Conservation (phyloP, 2,888 invertebrate genomes). For the Ditula angustiorana region DNA sequence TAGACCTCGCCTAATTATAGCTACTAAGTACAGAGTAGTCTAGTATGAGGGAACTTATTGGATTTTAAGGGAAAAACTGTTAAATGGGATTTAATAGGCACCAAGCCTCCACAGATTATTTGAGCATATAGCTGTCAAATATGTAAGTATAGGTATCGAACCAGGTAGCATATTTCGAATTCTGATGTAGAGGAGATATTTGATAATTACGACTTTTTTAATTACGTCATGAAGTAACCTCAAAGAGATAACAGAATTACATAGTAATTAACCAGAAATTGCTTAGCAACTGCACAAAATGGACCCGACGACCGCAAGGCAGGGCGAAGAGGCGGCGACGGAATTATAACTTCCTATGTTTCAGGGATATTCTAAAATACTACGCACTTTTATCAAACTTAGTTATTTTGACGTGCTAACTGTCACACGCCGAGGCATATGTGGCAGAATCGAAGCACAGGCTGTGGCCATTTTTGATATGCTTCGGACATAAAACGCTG, state of each 20-base stretch:
- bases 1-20: no score
- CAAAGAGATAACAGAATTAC: constrained; percentile 26
- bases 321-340: constrained; percentile 5
- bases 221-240: constrained; percentile 41
- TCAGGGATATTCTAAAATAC: constrained; percentile 54
- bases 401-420: constrained; percentile 76
- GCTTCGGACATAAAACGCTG: constrained; percentile 61
- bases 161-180: not conserved
- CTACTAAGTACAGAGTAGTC: no score
- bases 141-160: not conserved
- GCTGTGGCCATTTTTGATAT: constrained; percentile 79
- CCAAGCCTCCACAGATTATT: not conserved
- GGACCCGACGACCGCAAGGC: constrained; percentile 21
- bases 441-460: constrained; percentile 75
- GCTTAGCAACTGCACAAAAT: constrained; percentile 37
- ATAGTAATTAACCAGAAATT: constrained; percentile 34
- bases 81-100: not conserved
- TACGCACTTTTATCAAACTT: constrained; percentile 69
- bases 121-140: constrained; percentile 17
- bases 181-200: constrained; percentile 4
- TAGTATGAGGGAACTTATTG: no score
- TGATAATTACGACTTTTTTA: constrained; percentile 17
- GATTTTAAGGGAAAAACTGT: not conserved
- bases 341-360: constrained; percentile 21
- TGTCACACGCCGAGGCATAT: constrained; percentile 80